A percentile compares a stretch with the other conserved stretches of the same genome.
Conservation (phyloP, 35 echinoderm and acorn worm genomes). For the Apostichopus japonicus region DNA sequence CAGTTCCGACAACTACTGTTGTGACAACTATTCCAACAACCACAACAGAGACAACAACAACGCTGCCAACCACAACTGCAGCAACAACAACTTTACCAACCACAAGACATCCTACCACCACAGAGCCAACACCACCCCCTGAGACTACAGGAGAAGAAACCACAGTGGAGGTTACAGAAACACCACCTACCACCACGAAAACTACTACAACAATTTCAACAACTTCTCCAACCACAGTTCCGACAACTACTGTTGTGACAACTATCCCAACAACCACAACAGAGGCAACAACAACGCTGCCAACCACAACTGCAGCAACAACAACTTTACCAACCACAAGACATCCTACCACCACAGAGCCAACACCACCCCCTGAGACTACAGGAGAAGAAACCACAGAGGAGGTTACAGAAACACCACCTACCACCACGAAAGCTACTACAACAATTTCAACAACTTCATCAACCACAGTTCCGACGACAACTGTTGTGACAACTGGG, state of each 20-base stretch:
- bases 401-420: background rate
- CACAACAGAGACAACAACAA: background rate
- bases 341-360: constrained; percentile 19
- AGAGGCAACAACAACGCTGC: background rate
- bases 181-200: background rate
- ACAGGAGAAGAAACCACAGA: constrained; percentile 22
- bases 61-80: background rate
- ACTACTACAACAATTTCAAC: background rate
- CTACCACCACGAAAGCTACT: constrained; percentile 7
- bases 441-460: background rate
- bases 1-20: no score
- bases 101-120: background rate
- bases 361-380: background rate
- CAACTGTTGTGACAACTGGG: background rate
- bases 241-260: no score
- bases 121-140: background rate
- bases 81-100: background rate
- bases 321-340: background rate
- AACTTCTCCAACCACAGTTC: background rate
- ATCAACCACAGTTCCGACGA: background rate
- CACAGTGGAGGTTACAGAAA: constrained; percentile 19
- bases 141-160: constrained; percentile 20
- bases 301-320: background rate
- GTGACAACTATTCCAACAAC: background rate
- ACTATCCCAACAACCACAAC: background rate